Base-by-base conservation (phyloP, 2,888 invertebrate genomes). In the Punctoribates punctum region DNA sequence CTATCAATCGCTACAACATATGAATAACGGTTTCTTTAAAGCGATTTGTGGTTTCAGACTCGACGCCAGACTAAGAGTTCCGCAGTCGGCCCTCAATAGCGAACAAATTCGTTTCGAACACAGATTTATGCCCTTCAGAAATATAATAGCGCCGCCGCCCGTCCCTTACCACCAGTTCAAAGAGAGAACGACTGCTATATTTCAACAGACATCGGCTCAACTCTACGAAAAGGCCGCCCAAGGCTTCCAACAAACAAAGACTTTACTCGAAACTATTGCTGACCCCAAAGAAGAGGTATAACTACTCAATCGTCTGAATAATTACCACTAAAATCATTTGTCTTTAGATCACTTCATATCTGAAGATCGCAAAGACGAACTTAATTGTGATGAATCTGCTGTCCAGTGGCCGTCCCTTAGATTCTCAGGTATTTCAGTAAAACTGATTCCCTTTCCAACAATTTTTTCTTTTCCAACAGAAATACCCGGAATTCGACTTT, bases 1-100 rank as follows among this genome's bases (percentile, higher is more conserved):
- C 84, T 91, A 91, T 81, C 96, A 96, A 84, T 94, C 94, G 0
- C 87, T 94, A 85, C 94, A 96, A 84, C 93, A 93, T 83, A 90
- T 97, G 87, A 94, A 94, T 84, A 96, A 95, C 0, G 97, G 96
- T 8, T 95, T 93, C 84, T 96, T 93, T 83, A 96, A 95, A 88
- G 93, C 83, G 77, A 42, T 78, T 42, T 48, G 73, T 60, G 78
- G 75, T n/a, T 77, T 79, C 23, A 75, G 54, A 46, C 25, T 93
- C 83, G 94, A 94, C 83, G 91, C 91, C 76, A 94, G 94, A 84
- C 88, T 97, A 80, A 84, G 83, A 57, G 88, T 91, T 83, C 96
- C 96, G 0, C 89, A 91, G 82, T 89, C 91, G 6, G 91, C 93
- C 83, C 96, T 96, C 85, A 96, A 96, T 85, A 93, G 90, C 82